Evolutionary conservation across 2,113 vertebrate species (phyloP).

Genomic region (Phrynocephalus versicolor): DNA sequence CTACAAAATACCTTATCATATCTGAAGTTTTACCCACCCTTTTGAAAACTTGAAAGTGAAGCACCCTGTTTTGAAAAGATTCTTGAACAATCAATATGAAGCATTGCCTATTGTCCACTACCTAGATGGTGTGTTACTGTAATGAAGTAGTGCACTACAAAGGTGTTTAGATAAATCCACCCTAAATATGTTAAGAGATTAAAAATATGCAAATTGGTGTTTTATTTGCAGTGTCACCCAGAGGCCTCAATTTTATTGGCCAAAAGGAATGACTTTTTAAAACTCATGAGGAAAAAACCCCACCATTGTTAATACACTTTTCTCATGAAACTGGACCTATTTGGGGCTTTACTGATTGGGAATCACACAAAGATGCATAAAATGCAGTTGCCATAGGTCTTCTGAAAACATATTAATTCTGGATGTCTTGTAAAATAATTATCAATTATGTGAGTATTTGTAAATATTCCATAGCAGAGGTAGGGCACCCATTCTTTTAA

Average conservation of each 20-base stretch:
- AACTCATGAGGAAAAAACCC: neutral
- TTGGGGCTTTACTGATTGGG: neutral
- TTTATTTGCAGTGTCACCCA: neutral
- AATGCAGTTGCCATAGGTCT: neutral
- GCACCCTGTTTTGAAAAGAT: neutral
- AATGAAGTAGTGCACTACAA: neutral
- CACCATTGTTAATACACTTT: neutral
- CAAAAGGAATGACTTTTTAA: neutral
- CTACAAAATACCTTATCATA: neutral
- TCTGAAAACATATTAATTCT: neutral
- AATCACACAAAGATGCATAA: neutral
- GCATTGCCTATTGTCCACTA: neutral
- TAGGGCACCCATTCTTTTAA: neutral
- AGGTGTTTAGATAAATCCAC: neutral
- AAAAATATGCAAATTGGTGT: neutral
- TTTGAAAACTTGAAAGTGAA: neutral
- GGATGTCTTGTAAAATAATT: neutral
- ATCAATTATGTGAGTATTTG: neutral
- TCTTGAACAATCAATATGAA: neutral
- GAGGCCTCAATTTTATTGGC: neutral
- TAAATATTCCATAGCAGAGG: neutral
- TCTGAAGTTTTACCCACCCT: neutral
- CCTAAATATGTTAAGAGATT: neutral
- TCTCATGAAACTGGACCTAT: neutral
- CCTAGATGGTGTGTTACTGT: neutral